A percentile compares a stretch with the other conserved stretches of the same genome.
These are phyloP conservation scores for Calypte anna DNA, from an alignment of 2,113 vertebrate species.

Conservation along the genomic window DNA sequence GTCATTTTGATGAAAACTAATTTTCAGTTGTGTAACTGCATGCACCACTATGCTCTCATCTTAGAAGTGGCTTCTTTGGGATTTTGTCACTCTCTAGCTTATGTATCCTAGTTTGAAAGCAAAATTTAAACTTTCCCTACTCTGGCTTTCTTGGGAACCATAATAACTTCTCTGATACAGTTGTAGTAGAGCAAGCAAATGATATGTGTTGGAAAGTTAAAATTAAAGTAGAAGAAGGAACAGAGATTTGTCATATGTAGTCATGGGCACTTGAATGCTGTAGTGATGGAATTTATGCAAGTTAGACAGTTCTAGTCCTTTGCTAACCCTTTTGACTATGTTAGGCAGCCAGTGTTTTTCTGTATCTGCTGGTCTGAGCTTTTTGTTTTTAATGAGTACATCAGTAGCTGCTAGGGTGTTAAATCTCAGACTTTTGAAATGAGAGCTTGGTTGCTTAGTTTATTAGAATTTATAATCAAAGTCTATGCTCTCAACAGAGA, in stretches of 20 bases:
- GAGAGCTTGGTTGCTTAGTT: not conserved
- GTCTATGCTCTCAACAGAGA: not conserved
- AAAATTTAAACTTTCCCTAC: not conserved
- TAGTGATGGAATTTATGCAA: not conserved
- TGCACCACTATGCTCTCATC: not conserved
- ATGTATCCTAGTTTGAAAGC: not conserved
- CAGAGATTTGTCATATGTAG: not conserved
- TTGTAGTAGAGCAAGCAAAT: not conserved
- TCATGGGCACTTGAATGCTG: fast-evolving
- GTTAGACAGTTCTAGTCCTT: not conserved
- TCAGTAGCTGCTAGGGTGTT: not conserved
- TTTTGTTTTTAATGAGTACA: not conserved
- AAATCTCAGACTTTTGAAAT: not conserved
- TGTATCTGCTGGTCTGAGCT: not conserved
- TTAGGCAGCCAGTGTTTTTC: not conserved
- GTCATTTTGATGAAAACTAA: not conserved
- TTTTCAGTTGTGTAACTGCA: not conserved
- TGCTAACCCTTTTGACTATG: not conserved
- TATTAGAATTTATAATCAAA: not conserved
- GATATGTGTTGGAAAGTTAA: not conserved
- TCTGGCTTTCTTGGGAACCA: not conserved
- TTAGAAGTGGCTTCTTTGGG: not conserved
- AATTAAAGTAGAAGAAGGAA: not conserved
- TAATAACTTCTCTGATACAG: not conserved
- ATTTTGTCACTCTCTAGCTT: not conserved